Evolutionary conservation across 37 sponge, comb jelly and placozoan species (phyloP).

Genomic region (Halisarca cf. caerulea): DNA sequence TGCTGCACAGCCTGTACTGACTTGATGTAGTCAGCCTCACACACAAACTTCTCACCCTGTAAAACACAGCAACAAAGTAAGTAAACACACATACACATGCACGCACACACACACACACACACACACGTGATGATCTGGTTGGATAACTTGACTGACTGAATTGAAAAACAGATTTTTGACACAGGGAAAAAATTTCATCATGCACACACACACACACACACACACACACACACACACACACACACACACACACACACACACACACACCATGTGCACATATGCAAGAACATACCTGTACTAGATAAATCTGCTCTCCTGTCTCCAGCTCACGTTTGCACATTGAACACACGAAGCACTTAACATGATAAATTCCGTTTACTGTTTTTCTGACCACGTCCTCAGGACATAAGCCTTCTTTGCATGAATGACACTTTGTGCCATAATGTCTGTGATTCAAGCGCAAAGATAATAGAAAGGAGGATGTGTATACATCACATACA

Average conservation of each 20-base stretch:
- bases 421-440: conserved; percentile 75
- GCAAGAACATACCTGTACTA: conserved; percentile 59
- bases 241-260: too few relatives aligned
- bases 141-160: too few relatives aligned
- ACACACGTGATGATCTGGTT: too few relatives aligned
- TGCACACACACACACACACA: too few relatives aligned
- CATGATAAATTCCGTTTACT: conserved; percentile 76
- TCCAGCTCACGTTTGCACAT: conserved; percentile 62
- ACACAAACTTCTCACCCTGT: conserved; percentile 80
- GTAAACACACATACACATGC: too few relatives aligned
- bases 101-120: too few relatives aligned
- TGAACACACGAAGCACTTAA: conserved; percentile 70
- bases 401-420: conserved; percentile 74
- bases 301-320: conserved; percentile 77
- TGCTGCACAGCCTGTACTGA: conserved; percentile 34
- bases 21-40: conserved; percentile 62
- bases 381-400: conserved; percentile 77
- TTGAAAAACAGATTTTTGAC: too few relatives aligned
- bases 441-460: conserved; percentile 29
- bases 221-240: too few relatives aligned
- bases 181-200: too few relatives aligned
- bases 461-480: too few relatives aligned
- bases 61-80: not conserved
- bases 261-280: too few relatives aligned
- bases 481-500: too few relatives aligned